These are phyloP conservation scores for Heliconius eleuchia DNA, from an alignment of 1,140 invertebrate genomes.

Conservation along the genomic window DNA sequence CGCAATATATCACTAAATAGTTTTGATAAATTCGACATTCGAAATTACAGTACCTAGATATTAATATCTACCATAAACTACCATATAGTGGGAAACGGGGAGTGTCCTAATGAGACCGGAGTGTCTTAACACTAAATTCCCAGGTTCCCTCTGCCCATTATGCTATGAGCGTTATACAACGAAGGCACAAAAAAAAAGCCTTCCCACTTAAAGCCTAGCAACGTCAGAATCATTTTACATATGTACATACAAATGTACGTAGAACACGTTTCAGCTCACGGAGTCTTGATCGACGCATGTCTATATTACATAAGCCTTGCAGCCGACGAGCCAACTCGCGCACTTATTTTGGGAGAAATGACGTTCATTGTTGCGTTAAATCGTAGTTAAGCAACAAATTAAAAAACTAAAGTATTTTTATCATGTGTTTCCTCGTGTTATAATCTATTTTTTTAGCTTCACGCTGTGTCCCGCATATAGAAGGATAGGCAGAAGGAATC, in stretches of 20 bases:
- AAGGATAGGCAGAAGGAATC: no score
- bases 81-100: no score
- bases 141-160: not conserved
- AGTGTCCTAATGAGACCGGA: no score
- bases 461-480: no score
- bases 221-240: not conserved
- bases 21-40: no score
- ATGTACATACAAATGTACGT: not conserved
- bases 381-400: not conserved
- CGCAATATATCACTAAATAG: no score
- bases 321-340: not conserved
- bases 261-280: not conserved
- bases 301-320: not conserved
- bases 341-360: conserved; percentile 10
- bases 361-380: not conserved
- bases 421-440: not conserved
- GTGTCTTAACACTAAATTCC: no score
- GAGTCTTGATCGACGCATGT: not conserved
- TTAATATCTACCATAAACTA: no score
- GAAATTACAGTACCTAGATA: no score
- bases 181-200: no score
- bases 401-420: not conserved
- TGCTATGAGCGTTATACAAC: no score
- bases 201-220: not conserved
- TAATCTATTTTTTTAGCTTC: no score